A percentile compares a stretch with the other conserved stretches of the same genome.
Evolutionary conservation across 2,113 vertebrate genomes (phyloP).

Genomic region (Saguinus midas): DNA sequence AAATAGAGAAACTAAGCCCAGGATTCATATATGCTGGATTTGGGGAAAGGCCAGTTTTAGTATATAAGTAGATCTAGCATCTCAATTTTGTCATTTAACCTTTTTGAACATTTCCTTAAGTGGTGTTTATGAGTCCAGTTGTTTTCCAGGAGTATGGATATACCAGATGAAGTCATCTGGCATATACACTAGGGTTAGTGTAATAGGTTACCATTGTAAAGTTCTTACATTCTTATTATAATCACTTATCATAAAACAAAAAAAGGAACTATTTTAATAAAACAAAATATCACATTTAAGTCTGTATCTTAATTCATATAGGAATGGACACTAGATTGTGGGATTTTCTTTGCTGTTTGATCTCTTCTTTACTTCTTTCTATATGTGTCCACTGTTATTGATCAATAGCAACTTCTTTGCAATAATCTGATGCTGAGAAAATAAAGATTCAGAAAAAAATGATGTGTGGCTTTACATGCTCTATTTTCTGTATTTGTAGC

Average conservation of each 20-base stretch:
- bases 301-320: not conserved
- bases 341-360: not conserved
- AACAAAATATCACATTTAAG: not conserved
- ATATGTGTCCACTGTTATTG: constrained; percentile 48
- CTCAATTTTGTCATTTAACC: not conserved
- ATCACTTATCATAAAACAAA: not conserved
- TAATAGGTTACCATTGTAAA: not conserved
- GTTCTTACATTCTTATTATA: not conserved
- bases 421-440: constrained; percentile 50
- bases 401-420: constrained; percentile 56
- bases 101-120: not conserved
- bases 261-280: not conserved
- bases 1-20: not conserved
- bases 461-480: constrained; percentile 68
- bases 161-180: not conserved
- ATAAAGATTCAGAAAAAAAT: constrained; percentile 19
- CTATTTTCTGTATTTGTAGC: constrained; percentile 37
- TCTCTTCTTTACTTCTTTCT: constrained; percentile 41
- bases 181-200: not conserved
- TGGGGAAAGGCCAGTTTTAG: not conserved
- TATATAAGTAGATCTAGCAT: not conserved
- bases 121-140: not conserved
- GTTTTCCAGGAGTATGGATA: not conserved
- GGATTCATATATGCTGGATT: not conserved
- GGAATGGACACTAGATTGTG: not conserved